Conservation (phyloP, 23 tunicate species). For the Botrylloides violaceus region DNA sequence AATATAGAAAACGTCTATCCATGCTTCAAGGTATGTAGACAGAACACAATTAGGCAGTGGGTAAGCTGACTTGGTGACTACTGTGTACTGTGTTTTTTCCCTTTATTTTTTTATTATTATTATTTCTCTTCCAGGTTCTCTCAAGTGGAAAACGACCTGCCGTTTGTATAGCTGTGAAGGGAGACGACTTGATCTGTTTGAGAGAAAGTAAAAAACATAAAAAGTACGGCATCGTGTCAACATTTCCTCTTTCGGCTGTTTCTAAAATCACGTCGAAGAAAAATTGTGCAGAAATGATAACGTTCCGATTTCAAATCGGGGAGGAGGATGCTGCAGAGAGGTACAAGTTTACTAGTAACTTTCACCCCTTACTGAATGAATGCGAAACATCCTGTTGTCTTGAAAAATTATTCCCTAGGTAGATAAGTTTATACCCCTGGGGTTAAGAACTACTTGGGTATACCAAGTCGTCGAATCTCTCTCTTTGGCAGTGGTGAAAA, state of each 20-base stretch:
- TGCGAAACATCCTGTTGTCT: no score
- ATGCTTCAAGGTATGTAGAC: background rate
- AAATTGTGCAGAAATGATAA: slow-evolving; percentile 70
- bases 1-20: background rate
- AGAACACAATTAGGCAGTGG: no score
- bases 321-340: slow-evolving; percentile 7
- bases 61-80: no score
- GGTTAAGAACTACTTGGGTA: no score
- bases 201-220: slow-evolving; percentile 32
- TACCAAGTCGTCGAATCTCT: no score
- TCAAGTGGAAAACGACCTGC: background rate
- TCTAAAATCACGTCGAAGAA: slow-evolving; percentile 71
- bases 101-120: background rate
- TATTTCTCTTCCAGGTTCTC: slow-evolving; percentile 3
- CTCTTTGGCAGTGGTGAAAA: no score
- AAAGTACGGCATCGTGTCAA: slow-evolving; percentile 33
- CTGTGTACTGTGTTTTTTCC: background rate
- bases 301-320: slow-evolving; percentile 47
- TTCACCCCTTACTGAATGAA: no score
- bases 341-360: no score
- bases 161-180: slow-evolving; percentile 24
- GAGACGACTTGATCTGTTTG: slow-evolving; percentile 48
- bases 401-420: no score
- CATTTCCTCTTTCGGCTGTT: slow-evolving; percentile 35
- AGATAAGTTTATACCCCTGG: no score